Evolutionary conservation across 2,113 vertebrate species (phyloP).

Genomic region (Sciurus niger): DNA sequence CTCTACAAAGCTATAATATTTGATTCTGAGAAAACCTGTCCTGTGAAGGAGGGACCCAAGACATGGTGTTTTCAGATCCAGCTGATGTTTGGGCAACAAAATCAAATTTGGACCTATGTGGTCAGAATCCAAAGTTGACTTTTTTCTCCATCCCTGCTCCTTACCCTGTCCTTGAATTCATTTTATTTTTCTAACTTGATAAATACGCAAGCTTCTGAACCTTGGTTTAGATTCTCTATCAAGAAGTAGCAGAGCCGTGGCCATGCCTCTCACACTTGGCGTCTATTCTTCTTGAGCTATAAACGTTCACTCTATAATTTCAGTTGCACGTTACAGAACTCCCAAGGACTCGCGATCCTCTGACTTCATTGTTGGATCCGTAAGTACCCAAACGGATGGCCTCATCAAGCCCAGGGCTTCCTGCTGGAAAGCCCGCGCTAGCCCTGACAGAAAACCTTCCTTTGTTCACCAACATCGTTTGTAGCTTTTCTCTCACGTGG

Average conservation of each 20-base stretch:
- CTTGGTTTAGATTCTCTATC: neutral
- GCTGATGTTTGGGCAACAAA: neutral
- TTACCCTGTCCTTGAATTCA: neutral
- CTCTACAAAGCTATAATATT: neutral
- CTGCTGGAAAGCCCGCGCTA: neutral
- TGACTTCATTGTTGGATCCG: neutral
- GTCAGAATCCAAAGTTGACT: too few species aligned
- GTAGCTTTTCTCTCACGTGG: neutral
- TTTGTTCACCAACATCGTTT: neutral
- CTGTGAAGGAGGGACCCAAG: neutral
- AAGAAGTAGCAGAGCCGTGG: neutral
- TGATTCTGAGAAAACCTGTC: neutral
- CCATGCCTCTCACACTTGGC: neutral
- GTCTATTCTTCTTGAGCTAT: neutral
- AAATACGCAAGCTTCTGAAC: neutral
- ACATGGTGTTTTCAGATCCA: too few species aligned
- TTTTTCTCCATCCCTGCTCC: neutral
- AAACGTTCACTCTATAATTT: neutral
- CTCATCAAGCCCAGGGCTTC: too few species aligned
- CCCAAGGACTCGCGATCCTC: neutral
- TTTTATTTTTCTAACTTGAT: neutral
- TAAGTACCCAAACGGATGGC: neutral
- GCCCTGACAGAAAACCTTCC: neutral
- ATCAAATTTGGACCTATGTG: neutral
- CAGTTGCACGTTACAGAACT: neutral